A percentile compares a stretch with the other conserved stretches of the same genome.
phyloP scores from a whole-genome alignment of 2,797 vertebrate genomes.

The Catamblyrhynchus diadema region DNA sequence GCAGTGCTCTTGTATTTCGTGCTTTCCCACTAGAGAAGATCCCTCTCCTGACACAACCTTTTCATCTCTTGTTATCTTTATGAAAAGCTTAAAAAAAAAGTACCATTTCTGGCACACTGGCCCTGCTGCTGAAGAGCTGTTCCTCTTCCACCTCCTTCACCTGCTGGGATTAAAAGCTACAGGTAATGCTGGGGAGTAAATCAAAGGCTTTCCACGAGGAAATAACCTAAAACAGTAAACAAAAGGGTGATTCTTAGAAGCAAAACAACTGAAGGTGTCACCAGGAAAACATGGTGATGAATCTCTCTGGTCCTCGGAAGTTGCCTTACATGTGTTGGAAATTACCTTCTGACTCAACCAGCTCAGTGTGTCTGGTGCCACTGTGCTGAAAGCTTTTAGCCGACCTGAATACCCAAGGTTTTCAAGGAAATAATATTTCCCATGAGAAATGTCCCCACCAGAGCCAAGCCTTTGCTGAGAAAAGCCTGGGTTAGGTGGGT shows the following conservation, averaged over 20 bases:
- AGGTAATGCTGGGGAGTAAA: constrained; percentile 10
- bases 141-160: background rate
- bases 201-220: background rate
- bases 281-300: background rate
- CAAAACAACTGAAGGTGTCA: constrained; percentile 1
- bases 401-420: background rate
- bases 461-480: background rate
- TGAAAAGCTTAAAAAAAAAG: background rate
- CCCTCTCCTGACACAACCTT: background rate
- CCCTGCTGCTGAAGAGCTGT: background rate
- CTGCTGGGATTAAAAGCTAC: background rate
- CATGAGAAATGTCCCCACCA: background rate
- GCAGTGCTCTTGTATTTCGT: background rate
- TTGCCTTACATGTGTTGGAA: background rate
- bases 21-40: background rate
- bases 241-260: constrained; percentile 3
- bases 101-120: background rate
- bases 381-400: background rate
- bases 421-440: background rate
- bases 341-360: constrained; percentile 3
- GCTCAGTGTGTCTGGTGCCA: background rate
- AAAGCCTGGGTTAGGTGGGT: background rate
- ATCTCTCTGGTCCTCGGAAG: background rate
- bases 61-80: background rate
- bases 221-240: background rate